Base-by-base conservation (phyloP, 2,888 invertebrate genomes). In the Drosophila anomalata region DNA sequence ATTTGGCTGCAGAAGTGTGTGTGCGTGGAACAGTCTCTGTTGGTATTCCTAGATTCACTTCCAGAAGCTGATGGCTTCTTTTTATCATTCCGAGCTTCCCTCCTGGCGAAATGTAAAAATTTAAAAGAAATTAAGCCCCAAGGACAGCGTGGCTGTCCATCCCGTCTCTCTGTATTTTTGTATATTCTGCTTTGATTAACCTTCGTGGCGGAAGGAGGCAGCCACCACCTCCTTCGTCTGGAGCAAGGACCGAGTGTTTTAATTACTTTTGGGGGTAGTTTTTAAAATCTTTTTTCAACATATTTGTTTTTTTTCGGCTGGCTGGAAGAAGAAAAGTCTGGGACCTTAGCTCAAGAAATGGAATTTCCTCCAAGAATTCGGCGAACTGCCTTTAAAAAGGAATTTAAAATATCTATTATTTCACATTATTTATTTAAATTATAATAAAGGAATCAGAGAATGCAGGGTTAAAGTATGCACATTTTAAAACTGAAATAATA, bases 211-310 rank as follows among this genome's bases (percentile, higher is more conserved):
- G 47, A 24, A 46, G 36, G 66, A 36, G 67, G 42, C 36, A 26
- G 36, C 24, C 67, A 59, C 46, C 54, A 50, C 62, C 56, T 56
- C 60, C 56, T 56, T 48, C 82, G 81, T 81, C 84, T 73, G 82
- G 58, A 62, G 63, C 87, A 71, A 67, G 58, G 60, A 75, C 77
- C 67, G 67, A 80, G 75, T 62, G 42, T 82, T 88, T 85, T 85
- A 85, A 85, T 85, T 85, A 88, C 85, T 85, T 85, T 88, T 88
- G 77, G 79, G 85, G 85, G 85, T 88, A 84, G 85, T 88, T 85
- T 81, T 58, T 41, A 73, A 69, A 77, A 59, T 73, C 29, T 59
- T 48, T 57, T 72, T 76, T 55, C 41, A 39, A 55, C 63, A 20
- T 55, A 31, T 58, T 53, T 58, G 44, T 66, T 42, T 53, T 44